These are phyloP conservation scores for Hyles euphorbiae DNA, from an alignment of 1,140 invertebrate species.

Conservation along the genomic window DNA sequence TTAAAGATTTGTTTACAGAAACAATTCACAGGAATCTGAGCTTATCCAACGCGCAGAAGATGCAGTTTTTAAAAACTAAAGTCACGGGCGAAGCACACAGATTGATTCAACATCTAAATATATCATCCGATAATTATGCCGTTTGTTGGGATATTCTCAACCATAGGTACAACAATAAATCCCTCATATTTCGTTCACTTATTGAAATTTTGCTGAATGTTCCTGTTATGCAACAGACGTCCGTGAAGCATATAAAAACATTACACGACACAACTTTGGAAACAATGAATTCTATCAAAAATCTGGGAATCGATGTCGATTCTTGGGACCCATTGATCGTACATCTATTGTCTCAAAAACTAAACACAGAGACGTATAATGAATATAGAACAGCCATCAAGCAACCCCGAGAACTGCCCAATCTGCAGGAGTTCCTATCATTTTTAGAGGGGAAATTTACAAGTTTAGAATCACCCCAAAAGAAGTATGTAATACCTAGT, in stretches of 20 bases:
- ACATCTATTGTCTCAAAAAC: slow-evolving; percentile 15
- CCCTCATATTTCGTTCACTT: slow-evolving; percentile 8
- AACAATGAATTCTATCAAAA: slow-evolving; percentile 19
- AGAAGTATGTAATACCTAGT: too few relatives aligned
- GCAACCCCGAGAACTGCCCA: too few relatives aligned
- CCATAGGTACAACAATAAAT: slow-evolving; percentile 6
- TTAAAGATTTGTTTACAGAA: too few relatives aligned
- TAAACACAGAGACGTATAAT: slow-evolving; percentile 12
- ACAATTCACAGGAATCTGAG: too few relatives aligned
- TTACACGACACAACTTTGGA: slow-evolving; percentile 22
- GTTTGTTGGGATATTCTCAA: slow-evolving; percentile 8
- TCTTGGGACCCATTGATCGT: slow-evolving; percentile 6
- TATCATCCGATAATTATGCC: background rate
- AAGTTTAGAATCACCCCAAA: background rate
- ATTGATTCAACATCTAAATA: slow-evolving; percentile 4
- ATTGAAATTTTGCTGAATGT: slow-evolving; percentile 3
- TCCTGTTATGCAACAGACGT: slow-evolving; percentile 12
- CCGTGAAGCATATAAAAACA: slow-evolving; percentile 11
- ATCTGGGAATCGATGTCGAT: slow-evolving; percentile 19
- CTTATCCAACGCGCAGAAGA: background rate
- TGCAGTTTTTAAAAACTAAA: slow-evolving; percentile 9
- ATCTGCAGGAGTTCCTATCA: too few relatives aligned
- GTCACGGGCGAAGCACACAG: background rate
- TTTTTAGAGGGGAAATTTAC: background rate
- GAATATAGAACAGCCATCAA: background rate